A percentile compares a stretch with the other conserved stretches of the same genome.
phyloP scores from a whole-genome alignment of 2,797 vertebrate species.

The Anguilla anguilla region DNA sequence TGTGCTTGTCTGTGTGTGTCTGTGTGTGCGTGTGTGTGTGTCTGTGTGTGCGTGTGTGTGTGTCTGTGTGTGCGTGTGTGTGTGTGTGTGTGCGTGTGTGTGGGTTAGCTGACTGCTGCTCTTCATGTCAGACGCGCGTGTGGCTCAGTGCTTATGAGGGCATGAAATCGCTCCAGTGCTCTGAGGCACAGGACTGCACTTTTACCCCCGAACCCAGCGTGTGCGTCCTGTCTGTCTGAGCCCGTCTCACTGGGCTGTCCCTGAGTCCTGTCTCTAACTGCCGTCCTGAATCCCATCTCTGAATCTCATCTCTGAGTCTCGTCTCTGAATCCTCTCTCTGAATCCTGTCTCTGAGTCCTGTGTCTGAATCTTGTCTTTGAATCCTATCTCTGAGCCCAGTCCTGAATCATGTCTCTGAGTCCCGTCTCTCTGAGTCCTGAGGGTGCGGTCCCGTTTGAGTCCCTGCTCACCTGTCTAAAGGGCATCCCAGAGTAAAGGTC shows the following conservation, averaged over 20 bases:
- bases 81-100: slow-evolving; percentile 21
- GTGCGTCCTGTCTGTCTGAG: slow-evolving; percentile 43
- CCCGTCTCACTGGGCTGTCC: neutral
- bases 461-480: neutral
- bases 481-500: neutral
- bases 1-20: slow-evolving; percentile 23
- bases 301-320: slow-evolving; percentile 25
- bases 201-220: slow-evolving; percentile 53
- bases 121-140: slow-evolving; percentile 31
- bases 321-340: no score
- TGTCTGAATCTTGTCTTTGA: no score
- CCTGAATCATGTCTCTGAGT: no score
- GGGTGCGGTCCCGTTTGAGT: neutral
- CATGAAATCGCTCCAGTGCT: slow-evolving; percentile 77
- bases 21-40: slow-evolving; percentile 8
- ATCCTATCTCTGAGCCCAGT: no score
- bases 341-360: no score
- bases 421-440: neutral
- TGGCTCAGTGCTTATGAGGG: slow-evolving; percentile 72
- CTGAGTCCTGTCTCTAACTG: no score
- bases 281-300: no score
- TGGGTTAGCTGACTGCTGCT: neutral
- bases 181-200: slow-evolving; percentile 49
- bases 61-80: slow-evolving; percentile 11
- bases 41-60: neutral